These are phyloP conservation scores for Sinodicranocentrus sp. DNA, from an alignment of 2,888 invertebrate species.

Conservation along the genomic window DNA sequence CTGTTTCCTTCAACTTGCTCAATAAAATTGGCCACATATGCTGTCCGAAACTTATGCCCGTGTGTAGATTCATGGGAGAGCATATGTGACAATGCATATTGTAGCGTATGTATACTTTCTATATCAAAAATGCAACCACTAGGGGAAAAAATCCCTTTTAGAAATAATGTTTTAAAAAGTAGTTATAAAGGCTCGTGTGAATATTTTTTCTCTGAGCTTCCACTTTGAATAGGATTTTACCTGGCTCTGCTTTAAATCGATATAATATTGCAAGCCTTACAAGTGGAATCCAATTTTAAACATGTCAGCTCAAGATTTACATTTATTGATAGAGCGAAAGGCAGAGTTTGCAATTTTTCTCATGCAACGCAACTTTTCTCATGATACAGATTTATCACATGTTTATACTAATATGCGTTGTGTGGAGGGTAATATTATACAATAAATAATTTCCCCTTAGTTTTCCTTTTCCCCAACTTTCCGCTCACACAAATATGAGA, in stretches of 20 bases:
- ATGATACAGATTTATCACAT: slow-evolving; percentile 16
- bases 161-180: neutral
- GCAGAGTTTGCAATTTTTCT: slow-evolving; percentile 34
- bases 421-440: too few species aligned
- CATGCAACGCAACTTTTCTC: neutral
- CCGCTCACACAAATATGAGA: too few species aligned
- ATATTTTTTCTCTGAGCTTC: too few species aligned
- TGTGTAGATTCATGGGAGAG: too few species aligned
- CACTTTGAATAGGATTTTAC: too few species aligned
- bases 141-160: too few species aligned
- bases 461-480: too few species aligned
- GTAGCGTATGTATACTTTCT: neutral
- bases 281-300: slow-evolving; percentile 43
- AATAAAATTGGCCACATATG: slow-evolving; percentile 43
- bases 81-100: neutral
- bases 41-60: too few species aligned
- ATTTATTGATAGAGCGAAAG: slow-evolving; percentile 32
- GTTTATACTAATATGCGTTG: slow-evolving; percentile 17
- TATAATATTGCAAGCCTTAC: too few species aligned
- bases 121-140: too few species aligned
- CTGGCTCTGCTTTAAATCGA: too few species aligned
- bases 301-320: slow-evolving; percentile 55
- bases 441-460: too few species aligned
- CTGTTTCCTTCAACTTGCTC: slow-evolving; percentile 4
- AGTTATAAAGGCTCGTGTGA: neutral